Conservation (phyloP, 2,888 invertebrate genomes). For the Eristalis intricaria region DNA sequence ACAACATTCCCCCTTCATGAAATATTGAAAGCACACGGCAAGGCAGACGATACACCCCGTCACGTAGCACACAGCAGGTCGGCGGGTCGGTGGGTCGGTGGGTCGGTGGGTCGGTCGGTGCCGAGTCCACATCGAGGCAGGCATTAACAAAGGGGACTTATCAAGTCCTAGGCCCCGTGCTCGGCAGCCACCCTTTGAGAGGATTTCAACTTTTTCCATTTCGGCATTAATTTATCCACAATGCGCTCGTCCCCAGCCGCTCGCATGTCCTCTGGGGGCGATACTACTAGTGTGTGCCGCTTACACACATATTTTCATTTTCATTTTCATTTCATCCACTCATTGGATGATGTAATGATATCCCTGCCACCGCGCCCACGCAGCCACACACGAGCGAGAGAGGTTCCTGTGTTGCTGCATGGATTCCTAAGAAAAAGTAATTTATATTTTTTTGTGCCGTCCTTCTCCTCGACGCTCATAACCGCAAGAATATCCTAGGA, state of each 20-base stretch:
- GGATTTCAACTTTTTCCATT: constrained; percentile 56
- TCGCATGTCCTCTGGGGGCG: constrained; percentile 20
- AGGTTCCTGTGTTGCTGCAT: background rate
- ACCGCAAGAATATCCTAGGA: constrained; percentile 48
- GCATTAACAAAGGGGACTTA: constrained; percentile 45
- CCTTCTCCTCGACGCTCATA: background rate
- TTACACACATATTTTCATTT: constrained; percentile 45
- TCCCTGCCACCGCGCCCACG: background rate
- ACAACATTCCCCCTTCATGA: background rate
- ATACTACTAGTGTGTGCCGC: constrained; percentile 4
- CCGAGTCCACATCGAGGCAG: background rate
- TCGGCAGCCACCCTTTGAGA: constrained; percentile 2
- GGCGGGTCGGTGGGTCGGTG: background rate
- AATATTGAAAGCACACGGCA: background rate
- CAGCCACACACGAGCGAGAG: too few species aligned
- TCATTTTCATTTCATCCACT: constrained; percentile 43
- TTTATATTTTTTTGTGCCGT: constrained; percentile 21
- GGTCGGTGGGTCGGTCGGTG: too few species aligned
- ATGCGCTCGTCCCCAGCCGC: constrained; percentile 9
- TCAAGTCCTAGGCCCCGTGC: constrained; percentile 12
- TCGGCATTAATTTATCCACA: constrained; percentile 51
- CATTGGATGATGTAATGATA: constrained; percentile 54
- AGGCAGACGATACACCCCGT: background rate
- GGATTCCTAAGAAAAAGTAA: constrained; percentile 29
- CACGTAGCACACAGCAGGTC: background rate